Base-by-base conservation (phyloP, 2,113 vertebrate genomes). In the Micromys minutus region DNA sequence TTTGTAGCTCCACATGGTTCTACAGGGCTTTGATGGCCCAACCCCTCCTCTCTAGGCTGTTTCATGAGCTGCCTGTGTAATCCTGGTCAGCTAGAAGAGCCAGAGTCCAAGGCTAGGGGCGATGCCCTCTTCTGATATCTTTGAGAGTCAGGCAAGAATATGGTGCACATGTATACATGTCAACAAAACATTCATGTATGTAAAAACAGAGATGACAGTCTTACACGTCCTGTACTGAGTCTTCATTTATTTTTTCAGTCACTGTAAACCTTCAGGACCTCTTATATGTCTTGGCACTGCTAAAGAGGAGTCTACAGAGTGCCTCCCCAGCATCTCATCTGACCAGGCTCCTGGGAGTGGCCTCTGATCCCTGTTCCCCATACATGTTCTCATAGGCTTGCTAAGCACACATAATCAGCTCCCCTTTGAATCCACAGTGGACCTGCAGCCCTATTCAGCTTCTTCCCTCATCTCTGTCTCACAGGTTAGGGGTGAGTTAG, bases 191-290 rank as follows among this genome's bases (percentile, higher is more conserved):
- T 83, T 61, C n/a, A 59, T 8, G 61, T 42, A 31, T 7, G 42
- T 59, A 83, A 22, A 80, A 83, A 36, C 42, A 59, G 19, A 86
- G 12, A 65, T 22, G 29, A 22, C 31, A 69, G 22, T 22, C 61
- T 83, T 72, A 77, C 24, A 16, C 21, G 65, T 59, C 42, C 55
- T 36, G 7, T 88, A 50, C 72, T 22, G 7, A 47, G 77, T 96
- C 59, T 55, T 94, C 86, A 67, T 88, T 96, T 94, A 85, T 61
- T 61, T 96, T 96, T 94, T 52, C 3, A 71, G 75, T 88, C 85
- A 84, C 1, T 15, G 1, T 55, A 72, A 93, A 89, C 52, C 47
- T 95, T 61, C 45, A 87, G 90, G n/a, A 65, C 6, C 21, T 81
- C 69, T 47, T 50, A 26, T 17, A 31, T n/a, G 39, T 42, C 29